These are phyloP conservation scores for Pelvicachromis taeniatus DNA, from an alignment of 2,113 vertebrate genomes.

Conservation along the genomic window DNA sequence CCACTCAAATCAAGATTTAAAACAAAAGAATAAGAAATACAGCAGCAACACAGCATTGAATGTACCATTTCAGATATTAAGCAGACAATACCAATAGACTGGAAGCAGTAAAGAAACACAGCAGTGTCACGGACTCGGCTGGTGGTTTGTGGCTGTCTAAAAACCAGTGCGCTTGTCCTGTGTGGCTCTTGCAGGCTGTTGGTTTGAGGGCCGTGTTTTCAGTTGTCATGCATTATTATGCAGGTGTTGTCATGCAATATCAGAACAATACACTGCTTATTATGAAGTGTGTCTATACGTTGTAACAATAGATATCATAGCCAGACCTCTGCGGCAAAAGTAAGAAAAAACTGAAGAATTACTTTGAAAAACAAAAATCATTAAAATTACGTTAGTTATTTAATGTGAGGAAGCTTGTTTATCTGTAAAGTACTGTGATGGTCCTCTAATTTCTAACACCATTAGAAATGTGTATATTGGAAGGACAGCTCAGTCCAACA, in stretches of 20 bases:
- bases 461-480: neutral
- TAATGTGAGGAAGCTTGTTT: neutral
- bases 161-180: neutral
- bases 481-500: neutral
- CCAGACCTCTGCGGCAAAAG: neutral
- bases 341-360: neutral
- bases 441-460: neutral
- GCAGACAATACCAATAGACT: no score
- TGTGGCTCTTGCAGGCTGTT: neutral
- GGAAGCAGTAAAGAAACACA: neutral
- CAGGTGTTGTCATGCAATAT: fast-evolving
- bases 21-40: no score
- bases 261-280: neutral
- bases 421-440: neutral
- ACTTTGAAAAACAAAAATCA: neutral
- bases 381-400: neutral
- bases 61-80: no score
- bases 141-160: neutral
- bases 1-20: no score
- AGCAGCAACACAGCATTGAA: no score
- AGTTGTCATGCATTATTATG: neutral
- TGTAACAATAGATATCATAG: neutral
- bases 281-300: neutral
- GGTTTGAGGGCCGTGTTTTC: neutral
- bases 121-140: neutral